phyloP scores from a whole-genome alignment of 1,140 invertebrate species.

The Dufourea novaeangliae region DNA sequence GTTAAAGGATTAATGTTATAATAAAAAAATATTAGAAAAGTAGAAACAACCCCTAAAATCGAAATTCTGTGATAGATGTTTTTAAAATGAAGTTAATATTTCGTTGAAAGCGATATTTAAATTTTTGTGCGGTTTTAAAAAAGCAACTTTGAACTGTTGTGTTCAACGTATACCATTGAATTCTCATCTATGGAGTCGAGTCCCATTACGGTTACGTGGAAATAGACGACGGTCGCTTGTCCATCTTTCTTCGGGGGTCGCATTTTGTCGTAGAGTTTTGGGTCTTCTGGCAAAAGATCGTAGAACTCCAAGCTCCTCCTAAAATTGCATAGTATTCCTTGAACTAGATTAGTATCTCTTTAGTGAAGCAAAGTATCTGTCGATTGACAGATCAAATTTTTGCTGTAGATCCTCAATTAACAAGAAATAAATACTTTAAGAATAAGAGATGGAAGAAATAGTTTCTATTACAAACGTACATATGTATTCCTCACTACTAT shows the following conservation, averaged over 20 bases:
- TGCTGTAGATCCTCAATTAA: too few species aligned
- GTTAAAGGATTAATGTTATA: too few species aligned
- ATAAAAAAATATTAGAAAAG: too few species aligned
- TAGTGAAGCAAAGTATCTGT: neutral
- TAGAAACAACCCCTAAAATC: too few species aligned
- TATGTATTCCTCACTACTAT: too few species aligned
- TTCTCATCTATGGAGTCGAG: slow-evolving; percentile 95
- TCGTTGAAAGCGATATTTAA: neutral
- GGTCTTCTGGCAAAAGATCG: slow-evolving; percentile 92
- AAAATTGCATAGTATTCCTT: slow-evolving; percentile 58
- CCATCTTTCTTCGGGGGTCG: slow-evolving; percentile 93
- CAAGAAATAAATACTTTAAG: too few species aligned
- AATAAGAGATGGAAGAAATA: too few species aligned
- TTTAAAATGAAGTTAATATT: too few species aligned
- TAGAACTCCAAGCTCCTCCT: slow-evolving; percentile 90
- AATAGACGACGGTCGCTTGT: slow-evolving; percentile 92
- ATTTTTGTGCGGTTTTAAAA: neutral
- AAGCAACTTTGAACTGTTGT: neutral
- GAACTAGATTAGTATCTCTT: neutral
- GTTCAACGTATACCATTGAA: slow-evolving; percentile 87
- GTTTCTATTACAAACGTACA: too few species aligned
- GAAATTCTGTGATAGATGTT: too few species aligned
- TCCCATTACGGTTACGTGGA: slow-evolving; percentile 96
- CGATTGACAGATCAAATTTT: neutral
- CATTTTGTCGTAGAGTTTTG: slow-evolving; percentile 94